Conservation (phyloP, 2,888 invertebrate genomes). For the Pycnomerus fuliginosus region DNA sequence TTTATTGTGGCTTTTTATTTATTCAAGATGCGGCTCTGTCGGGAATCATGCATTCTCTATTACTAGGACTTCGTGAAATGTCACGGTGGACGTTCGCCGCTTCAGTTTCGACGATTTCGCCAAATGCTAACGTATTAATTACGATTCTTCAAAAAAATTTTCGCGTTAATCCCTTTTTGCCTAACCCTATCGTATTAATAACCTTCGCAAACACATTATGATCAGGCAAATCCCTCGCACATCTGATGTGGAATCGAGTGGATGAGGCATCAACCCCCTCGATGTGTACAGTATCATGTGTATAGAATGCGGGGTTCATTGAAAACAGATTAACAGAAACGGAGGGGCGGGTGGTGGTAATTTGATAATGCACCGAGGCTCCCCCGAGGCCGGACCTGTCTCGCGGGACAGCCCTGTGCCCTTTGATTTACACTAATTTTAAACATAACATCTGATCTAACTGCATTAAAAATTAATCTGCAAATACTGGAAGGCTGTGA, state of each 20-base stretch:
- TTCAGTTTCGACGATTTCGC: too few species aligned
- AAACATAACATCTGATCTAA: slow-evolving; percentile 55
- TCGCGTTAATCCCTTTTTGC: slow-evolving; percentile 29
- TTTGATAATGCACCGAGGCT: slow-evolving; percentile 54
- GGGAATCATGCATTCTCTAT: slow-evolving; percentile 52
- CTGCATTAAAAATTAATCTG: slow-evolving; percentile 54
- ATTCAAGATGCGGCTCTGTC: slow-evolving; percentile 45
- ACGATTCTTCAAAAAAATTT: too few species aligned
- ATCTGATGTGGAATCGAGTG: slow-evolving; percentile 17
- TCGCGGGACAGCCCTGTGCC: slow-evolving; percentile 46
- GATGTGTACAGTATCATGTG: slow-evolving; percentile 47
- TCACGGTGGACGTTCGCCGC: slow-evolving; percentile 39
- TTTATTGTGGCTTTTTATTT: slow-evolving; percentile 53
- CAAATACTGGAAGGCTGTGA: too few species aligned
- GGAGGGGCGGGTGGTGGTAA: slow-evolving; percentile 53
- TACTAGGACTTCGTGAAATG: slow-evolving; percentile 48
- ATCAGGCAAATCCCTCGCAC: slow-evolving; percentile 27
- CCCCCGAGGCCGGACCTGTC: slow-evolving; percentile 40
- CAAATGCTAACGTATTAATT: too few species aligned
- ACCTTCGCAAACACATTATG: slow-evolving; percentile 32
- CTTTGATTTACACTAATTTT: slow-evolving; percentile 56
- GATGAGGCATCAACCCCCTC: slow-evolving; percentile 22
- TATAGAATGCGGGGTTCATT: slow-evolving; percentile 49
- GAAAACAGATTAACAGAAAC: slow-evolving; percentile 55
- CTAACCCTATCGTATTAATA: slow-evolving; percentile 35